Evolutionary conservation across 2,797 vertebrate species (phyloP).

Genomic region (Rhabdomys pumilio): DNA sequence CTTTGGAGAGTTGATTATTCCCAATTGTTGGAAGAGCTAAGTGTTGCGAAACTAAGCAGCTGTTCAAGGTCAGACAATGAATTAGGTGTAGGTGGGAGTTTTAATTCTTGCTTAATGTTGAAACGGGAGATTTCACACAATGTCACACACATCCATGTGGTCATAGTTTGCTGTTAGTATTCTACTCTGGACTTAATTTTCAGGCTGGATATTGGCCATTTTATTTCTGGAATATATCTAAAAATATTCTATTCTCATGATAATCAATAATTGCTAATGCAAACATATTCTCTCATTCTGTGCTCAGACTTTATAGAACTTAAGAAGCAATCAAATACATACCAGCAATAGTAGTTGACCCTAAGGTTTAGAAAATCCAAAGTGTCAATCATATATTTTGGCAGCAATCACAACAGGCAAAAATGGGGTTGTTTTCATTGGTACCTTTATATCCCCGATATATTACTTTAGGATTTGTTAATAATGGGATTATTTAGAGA

Average conservation of each 20-base stretch:
- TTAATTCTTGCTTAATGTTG: neutral
- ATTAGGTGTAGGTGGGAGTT: neutral
- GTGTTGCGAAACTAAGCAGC: constrained; percentile 43
- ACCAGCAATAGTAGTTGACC: neutral
- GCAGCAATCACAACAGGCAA: neutral
- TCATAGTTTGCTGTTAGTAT: constrained; percentile 7
- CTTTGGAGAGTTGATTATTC: constrained; percentile 19
- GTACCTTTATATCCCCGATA: constrained; percentile 2
- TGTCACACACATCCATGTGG: neutral
- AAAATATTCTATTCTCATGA: constrained; percentile 22
- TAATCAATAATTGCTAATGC: constrained; percentile 33
- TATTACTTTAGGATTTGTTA: neutral
- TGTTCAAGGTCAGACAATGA: neutral
- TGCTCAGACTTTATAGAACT: constrained; percentile 48
- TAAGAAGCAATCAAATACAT: neutral
- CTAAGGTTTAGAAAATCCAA: neutral
- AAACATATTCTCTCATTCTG: constrained; percentile 33
- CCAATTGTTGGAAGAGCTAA: neutral
- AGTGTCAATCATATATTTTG: neutral
- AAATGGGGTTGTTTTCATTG: constrained; percentile 3
- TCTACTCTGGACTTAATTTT: constrained; percentile 44
- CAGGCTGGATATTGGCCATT: neutral
- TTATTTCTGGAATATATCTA: constrained; percentile 31
- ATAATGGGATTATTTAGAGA: neutral
- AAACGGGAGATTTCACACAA: neutral